Base-by-base conservation (phyloP, 92 coral and sea anemone genomes). In the Galaxea fascicularis region DNA sequence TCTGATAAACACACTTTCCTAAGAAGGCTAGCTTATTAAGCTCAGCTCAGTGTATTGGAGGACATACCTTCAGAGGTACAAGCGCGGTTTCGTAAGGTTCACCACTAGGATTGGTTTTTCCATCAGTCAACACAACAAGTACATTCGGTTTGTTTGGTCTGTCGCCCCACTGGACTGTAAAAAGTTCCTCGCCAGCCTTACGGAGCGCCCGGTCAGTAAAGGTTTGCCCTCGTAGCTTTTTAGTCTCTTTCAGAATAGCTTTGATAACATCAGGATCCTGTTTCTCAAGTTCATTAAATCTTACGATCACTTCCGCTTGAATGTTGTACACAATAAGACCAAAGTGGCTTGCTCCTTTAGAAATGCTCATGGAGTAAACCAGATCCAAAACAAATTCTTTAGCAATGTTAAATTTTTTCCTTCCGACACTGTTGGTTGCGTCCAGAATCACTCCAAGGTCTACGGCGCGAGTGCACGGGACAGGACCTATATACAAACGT, bases 391-490 rank as follows among this genome's bases (percentile, higher is more conserved):
- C 83, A n/a, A 78, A 78, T 11, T 78, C 49, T 60, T 78, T 78
- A 24, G 83, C 46, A 0, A 13, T 21, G 58, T 63, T 20, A 25
- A 78, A 78, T 6, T 78, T 65, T 5, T 0, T 0, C 44, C 10
- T 44, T 26, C 73, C 73, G 35, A 78, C 83, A 24, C 83, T 78
- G 17, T 41, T 27, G 13, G 83, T 78, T 45, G 83, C 83, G 62
- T 78, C 83, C 73, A 78, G 63, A 60, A 78, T 25, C 83, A 78
- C 74, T 47, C 73, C 83, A 27, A 78, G 73, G 65, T 78, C 83
- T 25, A 78, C 0, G 27, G 83, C 73, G 35, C 46, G 73, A 13
- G 17, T 28, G 16, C 83, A 78, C 18, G 74, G 74, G 15, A 0
- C 27, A 27, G 83, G 83, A 46, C 83, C 83, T 78, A 26, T n/a